These are phyloP conservation scores for Chaetodon auriga DNA, from an alignment of 2,113 vertebrate species.

Conservation along the genomic window DNA sequence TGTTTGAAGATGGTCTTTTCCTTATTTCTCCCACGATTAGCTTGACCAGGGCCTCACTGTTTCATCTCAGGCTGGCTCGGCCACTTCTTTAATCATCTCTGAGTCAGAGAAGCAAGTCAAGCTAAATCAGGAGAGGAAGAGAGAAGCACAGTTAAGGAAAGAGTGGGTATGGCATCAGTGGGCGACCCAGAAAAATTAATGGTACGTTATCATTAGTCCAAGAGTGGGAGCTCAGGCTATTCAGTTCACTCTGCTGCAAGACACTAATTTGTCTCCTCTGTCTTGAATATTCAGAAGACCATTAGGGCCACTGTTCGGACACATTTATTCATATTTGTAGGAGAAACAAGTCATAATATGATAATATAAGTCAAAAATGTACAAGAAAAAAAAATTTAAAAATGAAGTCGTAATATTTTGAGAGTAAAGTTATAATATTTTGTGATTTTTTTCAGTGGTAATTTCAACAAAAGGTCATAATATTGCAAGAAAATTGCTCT, in stretches of 20 bases:
- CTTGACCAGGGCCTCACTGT: constrained; percentile 28
- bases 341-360: too few species aligned
- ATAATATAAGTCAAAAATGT: not conserved
- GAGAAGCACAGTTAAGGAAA: constrained; percentile 40
- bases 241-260: not conserved
- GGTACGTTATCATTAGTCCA: constrained; percentile 38
- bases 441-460: too few species aligned
- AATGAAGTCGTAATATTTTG: too few species aligned
- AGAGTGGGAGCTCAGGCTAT: constrained; percentile 5
- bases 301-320: not conserved
- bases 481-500: too few species aligned
- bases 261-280: not conserved
- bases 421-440: too few species aligned
- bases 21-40: constrained; percentile 28
- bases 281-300: not conserved
- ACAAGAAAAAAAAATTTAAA: not conserved
- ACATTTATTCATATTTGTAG: not conserved
- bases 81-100: constrained; percentile 30
- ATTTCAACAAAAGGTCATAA: too few species aligned
- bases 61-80: constrained; percentile 9
- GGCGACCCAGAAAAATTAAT: constrained; percentile 35
- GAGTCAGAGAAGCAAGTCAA: not conserved
- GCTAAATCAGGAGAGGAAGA: constrained; percentile 16
- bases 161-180: constrained; percentile 42
- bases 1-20: constrained; percentile 22